A percentile compares a stretch with the other conserved stretches of the same genome.
Evolutionary conservation across 2,797 vertebrate genomes (phyloP).

Genomic region (Serranus cabrilla): DNA sequence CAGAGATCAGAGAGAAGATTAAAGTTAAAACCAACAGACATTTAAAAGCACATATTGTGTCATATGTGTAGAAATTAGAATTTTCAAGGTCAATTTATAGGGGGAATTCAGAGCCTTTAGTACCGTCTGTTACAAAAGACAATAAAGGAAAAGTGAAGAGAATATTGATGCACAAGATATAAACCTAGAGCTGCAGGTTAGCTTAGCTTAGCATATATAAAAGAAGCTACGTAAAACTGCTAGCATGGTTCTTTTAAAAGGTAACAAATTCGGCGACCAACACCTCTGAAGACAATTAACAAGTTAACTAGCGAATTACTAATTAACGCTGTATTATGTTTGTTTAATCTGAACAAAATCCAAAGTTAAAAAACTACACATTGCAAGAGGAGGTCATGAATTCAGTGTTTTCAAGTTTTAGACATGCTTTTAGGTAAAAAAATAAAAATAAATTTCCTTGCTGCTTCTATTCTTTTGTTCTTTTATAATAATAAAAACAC

Average conservation of each 20-base stretch:
- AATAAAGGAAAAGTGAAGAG: too few relatives aligned
- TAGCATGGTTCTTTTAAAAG: neutral
- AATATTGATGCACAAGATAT: too few relatives aligned
- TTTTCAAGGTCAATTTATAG: neutral
- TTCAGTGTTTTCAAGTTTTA: too few relatives aligned
- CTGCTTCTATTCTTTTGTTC: neutral
- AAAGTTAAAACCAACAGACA: neutral
- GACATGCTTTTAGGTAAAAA: too few relatives aligned
- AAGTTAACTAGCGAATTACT: too few relatives aligned
- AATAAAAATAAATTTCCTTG: neutral
- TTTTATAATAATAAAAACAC: too few relatives aligned
- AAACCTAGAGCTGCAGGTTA: too few relatives aligned
- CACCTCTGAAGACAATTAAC: neutral
- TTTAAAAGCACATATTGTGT: neutral
- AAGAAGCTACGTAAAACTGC: neutral
- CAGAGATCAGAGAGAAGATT: slow-evolving; percentile 22
- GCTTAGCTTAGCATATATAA: too few relatives aligned
- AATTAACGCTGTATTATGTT: neutral
- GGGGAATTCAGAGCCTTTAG: neutral
- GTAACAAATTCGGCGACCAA: neutral
- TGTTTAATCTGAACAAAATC: neutral
- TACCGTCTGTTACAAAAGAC: too few relatives aligned
- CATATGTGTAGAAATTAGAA: neutral
- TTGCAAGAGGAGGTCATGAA: slow-evolving; percentile 1
- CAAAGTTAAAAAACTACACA: neutral